Base-by-base conservation (phyloP, 1,140 invertebrate genomes). In the Ephestia elutella region DNA sequence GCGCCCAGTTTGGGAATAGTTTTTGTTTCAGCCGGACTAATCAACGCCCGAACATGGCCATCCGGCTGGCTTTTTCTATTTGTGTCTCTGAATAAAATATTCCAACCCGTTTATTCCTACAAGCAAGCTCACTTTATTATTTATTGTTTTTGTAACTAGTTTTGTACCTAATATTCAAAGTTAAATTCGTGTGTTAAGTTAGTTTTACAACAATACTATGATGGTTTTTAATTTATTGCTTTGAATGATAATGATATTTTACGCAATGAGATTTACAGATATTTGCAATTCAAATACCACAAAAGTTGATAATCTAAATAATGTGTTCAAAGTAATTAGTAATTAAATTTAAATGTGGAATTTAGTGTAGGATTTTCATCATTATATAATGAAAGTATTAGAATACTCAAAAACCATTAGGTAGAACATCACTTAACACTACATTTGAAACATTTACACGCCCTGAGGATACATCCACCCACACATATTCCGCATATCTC, bases 1-100 rank as follows among this genome's bases (percentile, higher is more conserved):
- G 73, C 85, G 63, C 65, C 74, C 21, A 70, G 75, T 86, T 82
- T 75, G 79, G 81, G 80, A 85, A 85, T 87, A 87, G 85, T 87
- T 87, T 87, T 86, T 86, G 76, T 84, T 82, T 83, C 75, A 73
- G 65, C 70, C 81, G 76, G 75, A 82, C 81, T 87, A 87, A 87
- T 87, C 82, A 87, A 85, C 82, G 78, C 77, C 76, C 71, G 76
- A 77, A 80, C 75, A 78, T 78, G 69, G 74, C 70, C 66, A 77
- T 68, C 63, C 65, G 72, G 76, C 69, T 74, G 74, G 74, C 69
- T 76, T 82, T 82, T 85, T 82, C 71, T 71, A 75, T 78, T 78
- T 79, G 69, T 74, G 71, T 81, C 79, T 75, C 72, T 70, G 68
- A 75, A 78, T 82, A 79, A 77, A 82, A 82, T 80, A 76, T 75